Conservation (phyloP, 1,140 invertebrate species). For the Caenorhabditis brenneri region DNA sequence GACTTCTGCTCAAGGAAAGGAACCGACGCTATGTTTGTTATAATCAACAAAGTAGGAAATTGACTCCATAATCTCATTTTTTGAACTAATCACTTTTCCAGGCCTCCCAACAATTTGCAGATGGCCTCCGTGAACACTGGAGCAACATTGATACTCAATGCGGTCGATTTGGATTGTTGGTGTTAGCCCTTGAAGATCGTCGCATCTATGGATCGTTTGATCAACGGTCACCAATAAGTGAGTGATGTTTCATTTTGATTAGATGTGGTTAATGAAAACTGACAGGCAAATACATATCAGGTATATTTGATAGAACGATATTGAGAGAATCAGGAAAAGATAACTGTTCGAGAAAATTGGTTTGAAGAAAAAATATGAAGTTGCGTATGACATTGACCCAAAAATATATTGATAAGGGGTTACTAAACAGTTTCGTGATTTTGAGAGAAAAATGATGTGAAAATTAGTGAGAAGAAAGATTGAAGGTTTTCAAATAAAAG, state of each 20-base stretch:
- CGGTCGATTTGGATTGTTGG: not conserved
- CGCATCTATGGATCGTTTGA: not conserved
- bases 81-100: not conserved
- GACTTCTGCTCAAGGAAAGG: constrained; percentile 8
- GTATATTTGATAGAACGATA: not conserved
- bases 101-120: not conserved
- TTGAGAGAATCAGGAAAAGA: not conserved
- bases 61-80: not conserved
- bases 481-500: too few relatives aligned
- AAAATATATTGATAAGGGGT: too few relatives aligned
- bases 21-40: constrained; percentile 29
- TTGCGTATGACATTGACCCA: too few relatives aligned
- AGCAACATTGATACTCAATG: not conserved
- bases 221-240: constrained; percentile 21
- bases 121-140: not conserved
- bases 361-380: too few relatives aligned
- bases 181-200: constrained; percentile 3
- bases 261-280: not conserved
- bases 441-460: too few relatives aligned
- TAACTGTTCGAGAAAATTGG: too few relatives aligned
- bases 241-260: not conserved
- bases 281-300: too few relatives aligned
- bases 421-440: too few relatives aligned
- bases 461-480: too few relatives aligned
- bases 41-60: not conserved